Conservation (phyloP, 2,113 vertebrate species). For the Elachura formosa region DNA sequence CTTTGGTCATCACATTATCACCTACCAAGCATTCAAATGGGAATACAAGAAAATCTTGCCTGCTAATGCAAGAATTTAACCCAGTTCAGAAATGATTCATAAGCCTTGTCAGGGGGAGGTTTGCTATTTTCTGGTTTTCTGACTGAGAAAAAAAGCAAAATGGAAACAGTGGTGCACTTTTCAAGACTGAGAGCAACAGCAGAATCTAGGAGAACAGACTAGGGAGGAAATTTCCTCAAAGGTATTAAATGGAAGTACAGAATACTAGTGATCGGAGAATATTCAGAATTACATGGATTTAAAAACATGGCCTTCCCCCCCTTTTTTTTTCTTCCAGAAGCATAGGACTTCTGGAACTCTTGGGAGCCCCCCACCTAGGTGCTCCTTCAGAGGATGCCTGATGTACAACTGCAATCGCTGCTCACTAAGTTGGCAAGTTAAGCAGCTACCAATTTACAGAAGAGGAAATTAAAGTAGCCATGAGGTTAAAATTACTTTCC, state of each 20-base stretch:
- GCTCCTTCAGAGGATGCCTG: neutral
- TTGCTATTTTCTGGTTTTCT: neutral
- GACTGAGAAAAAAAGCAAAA: neutral
- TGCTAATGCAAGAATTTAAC: neutral
- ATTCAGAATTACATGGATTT: neutral
- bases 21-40: neutral
- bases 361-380: neutral
- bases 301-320: rapidly evolving
- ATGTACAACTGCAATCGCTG: neutral
- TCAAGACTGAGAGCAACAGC: neutral
- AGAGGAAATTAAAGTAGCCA: slow-evolving; percentile 52
- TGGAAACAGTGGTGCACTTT: neutral
- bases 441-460: slow-evolving; percentile 34
- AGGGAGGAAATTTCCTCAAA: neutral
- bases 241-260: neutral
- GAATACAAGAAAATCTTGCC: neutral
- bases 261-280: neutral
- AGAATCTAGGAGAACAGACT: neutral
- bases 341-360: neutral
- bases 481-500: slow-evolving; percentile 25
- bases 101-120: neutral
- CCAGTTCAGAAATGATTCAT: neutral
- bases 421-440: neutral
- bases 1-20: neutral
- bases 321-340: neutral